Evolutionary conservation across 2,797 vertebrate genomes (phyloP), one percentile per base, ranked within the genome.

Genomic region (Sciaenops ocellatus): DNA sequence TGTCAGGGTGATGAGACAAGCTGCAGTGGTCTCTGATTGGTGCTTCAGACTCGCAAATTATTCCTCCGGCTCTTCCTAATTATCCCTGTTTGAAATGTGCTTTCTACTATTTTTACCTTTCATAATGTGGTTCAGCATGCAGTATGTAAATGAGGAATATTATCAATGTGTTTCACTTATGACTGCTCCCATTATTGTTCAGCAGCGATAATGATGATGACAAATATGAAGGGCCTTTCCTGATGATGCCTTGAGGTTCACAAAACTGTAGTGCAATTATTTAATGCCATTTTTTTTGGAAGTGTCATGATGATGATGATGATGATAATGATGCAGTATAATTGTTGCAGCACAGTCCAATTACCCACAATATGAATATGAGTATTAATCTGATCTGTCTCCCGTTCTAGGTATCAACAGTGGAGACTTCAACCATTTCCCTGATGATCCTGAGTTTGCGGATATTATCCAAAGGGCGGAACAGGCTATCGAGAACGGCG

Each of bases 361-460:
- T 26, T 66, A 6, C 20, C 17, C n/a, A 55, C 4, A 34, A 1
- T 24, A 1, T 24, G 34, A 65, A 65, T 20, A 41, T 46, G 1
- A 73, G 24, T 59, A 48, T 48, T 10, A 41, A 55, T 30, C 18
- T 41, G 3, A 17, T 16, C 24, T 48, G 26, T 13, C n/a, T 26
- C 5, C 3, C 2, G 0, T 69, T 57, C 11, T 73, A 96, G 95
- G 96, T 38, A 85, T 90, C 78, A 91, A 91, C 87, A 90, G 90
- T 50, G 96, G 95, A 24, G 97, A 97, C 65, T 93, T 98, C 91
- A 98, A 99, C 88, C 84, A 95, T 78, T 97, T 98, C 87, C 93
- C 96, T 26, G 97, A 97, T 0, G 98, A 99, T 90, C 96, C 96
- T 0, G 97, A 96, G 91, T 99, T 99, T 95, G 95, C 96, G 20